Evolutionary conservation across 1,140 invertebrate species (phyloP).

Genomic region (Centruroides sculpturatus): DNA sequence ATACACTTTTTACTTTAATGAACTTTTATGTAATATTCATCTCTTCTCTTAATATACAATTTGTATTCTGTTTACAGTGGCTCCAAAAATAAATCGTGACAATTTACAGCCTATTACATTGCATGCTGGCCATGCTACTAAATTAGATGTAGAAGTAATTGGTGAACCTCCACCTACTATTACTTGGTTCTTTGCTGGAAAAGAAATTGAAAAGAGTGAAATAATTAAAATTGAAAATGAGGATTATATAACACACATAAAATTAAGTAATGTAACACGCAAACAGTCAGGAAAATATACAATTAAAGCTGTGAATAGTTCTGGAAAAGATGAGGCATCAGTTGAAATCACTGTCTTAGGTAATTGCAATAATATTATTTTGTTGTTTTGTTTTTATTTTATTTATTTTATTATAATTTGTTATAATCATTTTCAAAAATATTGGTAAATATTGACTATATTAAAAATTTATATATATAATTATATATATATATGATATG

Average conservation of each 20-base stretch:
- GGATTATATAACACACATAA: conserved; percentile 82
- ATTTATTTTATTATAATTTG: too few relatives aligned
- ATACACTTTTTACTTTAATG: background rate
- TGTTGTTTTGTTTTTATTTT: too few relatives aligned
- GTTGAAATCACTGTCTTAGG: conserved; percentile 50
- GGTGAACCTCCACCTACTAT: conserved; percentile 75
- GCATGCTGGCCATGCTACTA: conserved; percentile 67
- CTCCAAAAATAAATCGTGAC: conserved; percentile 87
- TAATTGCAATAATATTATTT: conserved; percentile 22
- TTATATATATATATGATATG: too few relatives aligned
- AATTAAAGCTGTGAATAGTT: conserved; percentile 35
- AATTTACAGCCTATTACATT: conserved; percentile 73
- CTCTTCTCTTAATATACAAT: background rate
- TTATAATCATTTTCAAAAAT: too few relatives aligned
- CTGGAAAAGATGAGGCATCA: conserved; percentile 35
- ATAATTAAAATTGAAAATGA: conserved; percentile 44
- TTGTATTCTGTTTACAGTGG: conserved; percentile 58
- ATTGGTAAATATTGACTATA: too few relatives aligned
- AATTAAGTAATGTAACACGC: conserved; percentile 53
- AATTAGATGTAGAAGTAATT: conserved; percentile 75
- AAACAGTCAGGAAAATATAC: conserved; percentile 44
- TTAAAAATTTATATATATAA: too few relatives aligned
- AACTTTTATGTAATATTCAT: background rate
- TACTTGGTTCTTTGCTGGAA: conserved; percentile 66
- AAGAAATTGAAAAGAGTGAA: conserved; percentile 23